A percentile compares a stretch with the other conserved stretches of the same genome.
Conservation (phyloP, 2,888 invertebrate genomes). For the Drosophila engyochracea region DNA sequence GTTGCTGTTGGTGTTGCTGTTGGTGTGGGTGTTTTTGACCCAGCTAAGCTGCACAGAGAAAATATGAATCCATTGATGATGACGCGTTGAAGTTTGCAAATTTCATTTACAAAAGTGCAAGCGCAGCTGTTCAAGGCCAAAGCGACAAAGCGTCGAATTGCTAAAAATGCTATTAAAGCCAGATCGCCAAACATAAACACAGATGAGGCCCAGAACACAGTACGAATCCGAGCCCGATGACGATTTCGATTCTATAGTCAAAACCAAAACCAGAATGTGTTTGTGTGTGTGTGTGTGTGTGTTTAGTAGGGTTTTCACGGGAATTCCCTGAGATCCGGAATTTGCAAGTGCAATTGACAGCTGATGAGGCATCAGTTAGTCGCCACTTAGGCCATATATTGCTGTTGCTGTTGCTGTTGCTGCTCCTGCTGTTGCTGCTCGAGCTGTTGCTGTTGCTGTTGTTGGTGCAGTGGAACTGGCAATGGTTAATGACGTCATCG, state of each 20-base stretch:
- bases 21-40: not conserved
- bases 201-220: not conserved
- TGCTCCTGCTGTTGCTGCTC: not conserved
- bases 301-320: not conserved
- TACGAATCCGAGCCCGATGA: not conserved
- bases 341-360: slow-evolving; percentile 8
- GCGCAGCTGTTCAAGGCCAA: slow-evolving; percentile 57
- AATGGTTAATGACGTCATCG: slow-evolving; percentile 54
- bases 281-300: not conserved
- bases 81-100: slow-evolving; percentile 48
- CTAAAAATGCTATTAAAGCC: slow-evolving; percentile 11
- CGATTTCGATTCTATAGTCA: not conserved
- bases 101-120: slow-evolving; percentile 75
- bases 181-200: slow-evolving; percentile 4
- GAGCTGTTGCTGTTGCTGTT: slow-evolving; percentile 2
- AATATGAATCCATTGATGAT: slow-evolving; percentile 49
- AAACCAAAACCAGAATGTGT: not conserved
- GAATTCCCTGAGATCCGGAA: not conserved
- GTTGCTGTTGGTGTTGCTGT: not conserved
- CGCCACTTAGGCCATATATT: slow-evolving; percentile 19
- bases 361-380: slow-evolving; percentile 53
- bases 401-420: slow-evolving; percentile 3
- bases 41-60: not conserved
- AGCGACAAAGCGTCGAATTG: not conserved
- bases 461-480: slow-evolving; percentile 19